phyloP scores from a whole-genome alignment of 2,888 invertebrate species.

The Aporophyla nigra region DNA sequence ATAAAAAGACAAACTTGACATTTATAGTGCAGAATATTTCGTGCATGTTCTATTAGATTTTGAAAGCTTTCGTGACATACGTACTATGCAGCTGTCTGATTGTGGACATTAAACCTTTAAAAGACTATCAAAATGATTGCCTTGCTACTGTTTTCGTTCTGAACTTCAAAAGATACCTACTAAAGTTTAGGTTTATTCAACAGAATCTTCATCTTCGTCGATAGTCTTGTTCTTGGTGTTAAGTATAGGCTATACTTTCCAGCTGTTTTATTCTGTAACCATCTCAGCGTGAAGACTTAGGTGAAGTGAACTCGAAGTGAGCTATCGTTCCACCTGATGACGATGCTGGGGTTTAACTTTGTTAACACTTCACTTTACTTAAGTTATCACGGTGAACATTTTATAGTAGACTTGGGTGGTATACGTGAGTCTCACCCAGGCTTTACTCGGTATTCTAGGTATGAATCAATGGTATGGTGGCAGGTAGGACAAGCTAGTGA shows the following conservation, averaged over 20 bases:
- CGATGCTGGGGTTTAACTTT: too few relatives aligned
- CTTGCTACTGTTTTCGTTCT: neutral
- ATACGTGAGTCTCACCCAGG: neutral
- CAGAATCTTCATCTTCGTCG: too few relatives aligned
- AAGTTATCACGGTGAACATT: too few relatives aligned
- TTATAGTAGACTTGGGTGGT: neutral
- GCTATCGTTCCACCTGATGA: too few relatives aligned
- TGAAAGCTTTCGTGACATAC: constrained; percentile 17
- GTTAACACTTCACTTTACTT: too few relatives aligned
- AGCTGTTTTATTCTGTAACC: too few relatives aligned
- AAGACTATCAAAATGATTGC: neutral
- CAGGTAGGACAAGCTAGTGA: too few relatives aligned
- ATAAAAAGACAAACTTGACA: constrained; percentile 49
- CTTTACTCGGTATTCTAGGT: neutral
- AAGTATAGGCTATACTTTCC: too few relatives aligned
- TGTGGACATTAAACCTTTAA: neutral
- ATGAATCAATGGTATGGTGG: too few relatives aligned
- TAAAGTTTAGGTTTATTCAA: neutral
- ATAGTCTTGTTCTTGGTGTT: too few relatives aligned
- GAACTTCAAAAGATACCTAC: neutral
- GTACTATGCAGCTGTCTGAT: neutral
- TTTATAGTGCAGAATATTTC: constrained; percentile 31
- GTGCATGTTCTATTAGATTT: constrained; percentile 10
- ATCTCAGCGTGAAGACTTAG: too few relatives aligned
- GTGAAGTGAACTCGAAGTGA: too few relatives aligned